These are phyloP conservation scores for Tichodroma muraria DNA, from an alignment of 2,113 vertebrate genomes.

Conservation along the genomic window DNA sequence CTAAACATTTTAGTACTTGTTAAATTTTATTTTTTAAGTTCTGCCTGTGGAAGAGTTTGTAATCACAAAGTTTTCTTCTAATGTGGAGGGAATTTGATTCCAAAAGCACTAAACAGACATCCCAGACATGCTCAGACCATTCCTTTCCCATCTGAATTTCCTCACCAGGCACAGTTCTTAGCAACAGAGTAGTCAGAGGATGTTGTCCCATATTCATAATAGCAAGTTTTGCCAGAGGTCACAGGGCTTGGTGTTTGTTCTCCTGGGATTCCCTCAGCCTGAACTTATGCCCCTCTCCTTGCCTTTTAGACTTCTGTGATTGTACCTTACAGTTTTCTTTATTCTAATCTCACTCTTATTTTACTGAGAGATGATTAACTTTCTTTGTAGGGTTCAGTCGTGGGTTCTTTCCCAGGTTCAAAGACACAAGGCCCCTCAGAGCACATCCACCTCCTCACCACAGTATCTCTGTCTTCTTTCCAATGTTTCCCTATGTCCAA, in stretches of 20 bases:
- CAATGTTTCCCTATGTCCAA: not conserved
- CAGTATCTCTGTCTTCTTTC: not conserved
- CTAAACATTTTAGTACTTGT: not conserved
- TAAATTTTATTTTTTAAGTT: not conserved
- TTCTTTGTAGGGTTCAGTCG: not conserved
- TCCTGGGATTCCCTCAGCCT: not conserved
- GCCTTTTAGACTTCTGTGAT: not conserved
- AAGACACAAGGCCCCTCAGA: not conserved
- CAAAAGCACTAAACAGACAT: not conserved
- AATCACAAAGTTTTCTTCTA: not conserved
- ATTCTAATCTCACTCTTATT: not conserved
- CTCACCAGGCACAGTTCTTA: not conserved
- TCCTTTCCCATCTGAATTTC: not conserved
- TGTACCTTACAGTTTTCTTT: not conserved
- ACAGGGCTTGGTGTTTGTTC: not conserved
- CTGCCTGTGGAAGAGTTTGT: not conserved
- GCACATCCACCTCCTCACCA: not conserved
- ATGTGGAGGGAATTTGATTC: not conserved
- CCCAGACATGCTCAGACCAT: not conserved
- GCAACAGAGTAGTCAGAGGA: not conserved
- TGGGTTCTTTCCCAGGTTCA: not conserved
- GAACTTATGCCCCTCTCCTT: not conserved
- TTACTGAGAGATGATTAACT: not conserved
- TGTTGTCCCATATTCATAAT: not conserved
- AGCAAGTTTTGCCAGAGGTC: not conserved